Conservation (phyloP, 2,888 invertebrate genomes). For the Teleiodes luculella region DNA sequence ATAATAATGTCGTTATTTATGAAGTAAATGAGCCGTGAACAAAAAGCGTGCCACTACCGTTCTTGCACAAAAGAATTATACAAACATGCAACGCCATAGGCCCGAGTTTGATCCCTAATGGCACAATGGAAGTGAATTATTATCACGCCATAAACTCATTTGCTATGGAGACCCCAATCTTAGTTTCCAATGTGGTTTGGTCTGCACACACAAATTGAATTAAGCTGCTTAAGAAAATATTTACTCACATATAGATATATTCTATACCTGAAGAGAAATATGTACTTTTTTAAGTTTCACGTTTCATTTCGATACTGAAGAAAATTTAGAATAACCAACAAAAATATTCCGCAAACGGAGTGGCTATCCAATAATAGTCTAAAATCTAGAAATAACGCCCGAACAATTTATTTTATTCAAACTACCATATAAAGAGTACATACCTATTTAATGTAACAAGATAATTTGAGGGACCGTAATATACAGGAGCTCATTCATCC, state of each 20-base stretch:
- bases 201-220: neutral
- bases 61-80: constrained; percentile 17
- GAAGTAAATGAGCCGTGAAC: constrained; percentile 7
- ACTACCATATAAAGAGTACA: too few relatives aligned
- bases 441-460: constrained; percentile 1
- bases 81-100: constrained; percentile 38
- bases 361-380: too few relatives aligned
- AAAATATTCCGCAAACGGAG: too few relatives aligned
- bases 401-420: neutral
- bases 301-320: too few relatives aligned
- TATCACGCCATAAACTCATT: constrained; percentile 72
- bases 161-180: constrained; percentile 56
- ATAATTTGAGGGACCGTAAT: constrained; percentile 2
- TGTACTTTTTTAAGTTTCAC: too few relatives aligned
- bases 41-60: constrained; percentile 4
- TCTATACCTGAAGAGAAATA: too few relatives aligned
- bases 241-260: too few relatives aligned
- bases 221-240: constrained; percentile 1
- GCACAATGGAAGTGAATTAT: constrained; percentile 47
- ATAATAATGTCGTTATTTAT: constrained; percentile 7
- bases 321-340: too few relatives aligned
- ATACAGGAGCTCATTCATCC: constrained; percentile 1
- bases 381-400: neutral
- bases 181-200: constrained; percentile 31
- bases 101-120: constrained; percentile 47